These are phyloP conservation scores for Ylistrum balloti DNA, from an alignment of 1,140 invertebrate genomes.

Conservation along the genomic window DNA sequence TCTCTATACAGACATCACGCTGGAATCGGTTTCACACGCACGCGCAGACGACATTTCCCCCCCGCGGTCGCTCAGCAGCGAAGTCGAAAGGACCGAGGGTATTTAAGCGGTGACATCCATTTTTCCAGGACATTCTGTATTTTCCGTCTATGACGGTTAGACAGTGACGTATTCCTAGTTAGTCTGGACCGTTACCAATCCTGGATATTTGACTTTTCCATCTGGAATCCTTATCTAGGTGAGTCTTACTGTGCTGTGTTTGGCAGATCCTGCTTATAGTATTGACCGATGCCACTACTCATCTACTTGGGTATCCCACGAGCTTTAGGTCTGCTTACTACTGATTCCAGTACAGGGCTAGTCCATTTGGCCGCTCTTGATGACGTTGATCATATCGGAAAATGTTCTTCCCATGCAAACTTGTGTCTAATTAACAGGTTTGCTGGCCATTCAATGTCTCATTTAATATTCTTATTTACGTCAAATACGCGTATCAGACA, in stretches of 20 bases:
- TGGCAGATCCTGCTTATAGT: not conserved
- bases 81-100: not conserved
- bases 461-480: too few species aligned
- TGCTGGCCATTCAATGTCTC: too few species aligned
- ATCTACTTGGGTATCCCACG: not conserved
- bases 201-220: not conserved
- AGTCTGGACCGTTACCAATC: not conserved
- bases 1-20: slow-evolving; percentile 21
- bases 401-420: not conserved
- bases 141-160: slow-evolving; percentile 17
- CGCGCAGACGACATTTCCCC: slow-evolving; percentile 11
- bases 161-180: not conserved
- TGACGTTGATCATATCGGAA: not conserved
- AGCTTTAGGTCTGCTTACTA: not conserved
- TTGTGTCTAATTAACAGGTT: not conserved
- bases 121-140: slow-evolving; percentile 33
- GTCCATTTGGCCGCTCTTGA: not conserved
- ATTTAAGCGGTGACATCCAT: slow-evolving; percentile 27
- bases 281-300: not conserved
- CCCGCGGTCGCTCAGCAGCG: slow-evolving; percentile 26
- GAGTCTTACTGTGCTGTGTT: not conserved
- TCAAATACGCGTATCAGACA: too few species aligned
- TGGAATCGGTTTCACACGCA: slow-evolving; percentile 15
- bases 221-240: not conserved
- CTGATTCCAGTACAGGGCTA: not conserved